Evolutionary conservation across 92 coral and sea anemone species (phyloP).

Genomic region (Palythoa caribaeorum): DNA sequence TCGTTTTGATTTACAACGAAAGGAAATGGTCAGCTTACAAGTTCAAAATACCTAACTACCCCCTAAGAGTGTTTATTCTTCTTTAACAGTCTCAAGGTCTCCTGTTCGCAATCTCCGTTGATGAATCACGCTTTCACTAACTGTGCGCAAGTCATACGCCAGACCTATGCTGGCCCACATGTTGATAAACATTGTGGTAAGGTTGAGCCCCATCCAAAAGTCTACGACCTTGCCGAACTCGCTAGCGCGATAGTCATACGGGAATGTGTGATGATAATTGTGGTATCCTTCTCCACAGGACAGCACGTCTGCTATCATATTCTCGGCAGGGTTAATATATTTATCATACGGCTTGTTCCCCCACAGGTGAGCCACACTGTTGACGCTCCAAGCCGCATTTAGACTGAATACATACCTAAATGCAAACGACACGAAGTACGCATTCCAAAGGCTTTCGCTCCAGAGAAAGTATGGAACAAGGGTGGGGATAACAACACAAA

Average conservation of each 20-base stretch:
- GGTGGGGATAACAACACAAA: slow-evolving; percentile 70
- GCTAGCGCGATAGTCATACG: slow-evolving; percentile 82
- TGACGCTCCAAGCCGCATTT: slow-evolving; percentile 82
- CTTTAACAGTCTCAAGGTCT: slow-evolving; percentile 46
- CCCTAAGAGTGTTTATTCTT: background rate
- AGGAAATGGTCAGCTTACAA: background rate
- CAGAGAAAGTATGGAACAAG: slow-evolving; percentile 74
- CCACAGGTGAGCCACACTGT: slow-evolving; percentile 84
- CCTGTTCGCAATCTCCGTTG: slow-evolving; percentile 81
- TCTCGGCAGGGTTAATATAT: slow-evolving; percentile 82
- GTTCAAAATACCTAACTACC: no score
- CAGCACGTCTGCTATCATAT: slow-evolving; percentile 50
- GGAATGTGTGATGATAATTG: slow-evolving; percentile 87
- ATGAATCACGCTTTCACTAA: slow-evolving; percentile 56
- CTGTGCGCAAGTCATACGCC: slow-evolving; percentile 73
- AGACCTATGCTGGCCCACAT: slow-evolving; percentile 67
- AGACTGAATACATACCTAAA: slow-evolving; percentile 74
- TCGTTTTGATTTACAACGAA: background rate
- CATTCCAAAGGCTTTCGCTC: slow-evolving; percentile 77
- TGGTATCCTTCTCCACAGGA: slow-evolving; percentile 84
- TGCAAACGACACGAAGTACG: slow-evolving; percentile 75
- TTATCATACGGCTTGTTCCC: slow-evolving; percentile 81
- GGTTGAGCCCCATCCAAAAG: slow-evolving; percentile 50
- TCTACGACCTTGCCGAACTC: slow-evolving; percentile 64
- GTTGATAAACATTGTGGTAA: slow-evolving; percentile 68